These are phyloP conservation scores for Alauda arvensis DNA, from an alignment of 2,797 vertebrate species.

Conservation along the genomic window DNA sequence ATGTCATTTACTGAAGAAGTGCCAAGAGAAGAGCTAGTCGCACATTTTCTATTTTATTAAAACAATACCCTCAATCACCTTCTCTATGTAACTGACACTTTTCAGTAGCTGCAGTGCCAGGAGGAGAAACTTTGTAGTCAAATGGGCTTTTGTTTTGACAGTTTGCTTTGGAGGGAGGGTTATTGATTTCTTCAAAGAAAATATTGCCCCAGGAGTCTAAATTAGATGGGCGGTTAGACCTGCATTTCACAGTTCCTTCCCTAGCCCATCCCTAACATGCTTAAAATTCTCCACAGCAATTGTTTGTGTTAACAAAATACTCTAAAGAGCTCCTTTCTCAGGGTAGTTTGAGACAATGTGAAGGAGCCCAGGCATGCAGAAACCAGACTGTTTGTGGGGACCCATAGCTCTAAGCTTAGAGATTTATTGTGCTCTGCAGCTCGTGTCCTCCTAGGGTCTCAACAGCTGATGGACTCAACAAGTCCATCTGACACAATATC, in stretches of 20 bases:
- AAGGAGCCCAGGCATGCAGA: not conserved
- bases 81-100: not conserved
- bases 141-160: constrained; percentile 38
- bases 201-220: constrained; percentile 26
- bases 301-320: constrained; percentile 13
- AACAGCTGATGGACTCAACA: not conserved
- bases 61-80: not conserved
- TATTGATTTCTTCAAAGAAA: constrained; percentile 44
- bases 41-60: not conserved
- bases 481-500: not conserved
- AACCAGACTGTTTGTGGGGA: not conserved
- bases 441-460: not conserved
- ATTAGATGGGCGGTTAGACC: constrained; percentile 23
- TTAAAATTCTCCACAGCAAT: constrained; percentile 55
- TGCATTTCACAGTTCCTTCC: constrained; percentile 51
- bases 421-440: not conserved
- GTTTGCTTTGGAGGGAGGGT: constrained; percentile 22
- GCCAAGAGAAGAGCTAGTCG: not conserved
- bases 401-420: not conserved
- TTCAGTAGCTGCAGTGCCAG: not conserved
- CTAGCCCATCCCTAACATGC: constrained; percentile 52
- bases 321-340: constrained; percentile 8
- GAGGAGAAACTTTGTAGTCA: not conserved
- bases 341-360: not conserved
- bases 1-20: not conserved